Conservation (phyloP, 2,888 invertebrate genomes). For the Tipula confusa region DNA sequence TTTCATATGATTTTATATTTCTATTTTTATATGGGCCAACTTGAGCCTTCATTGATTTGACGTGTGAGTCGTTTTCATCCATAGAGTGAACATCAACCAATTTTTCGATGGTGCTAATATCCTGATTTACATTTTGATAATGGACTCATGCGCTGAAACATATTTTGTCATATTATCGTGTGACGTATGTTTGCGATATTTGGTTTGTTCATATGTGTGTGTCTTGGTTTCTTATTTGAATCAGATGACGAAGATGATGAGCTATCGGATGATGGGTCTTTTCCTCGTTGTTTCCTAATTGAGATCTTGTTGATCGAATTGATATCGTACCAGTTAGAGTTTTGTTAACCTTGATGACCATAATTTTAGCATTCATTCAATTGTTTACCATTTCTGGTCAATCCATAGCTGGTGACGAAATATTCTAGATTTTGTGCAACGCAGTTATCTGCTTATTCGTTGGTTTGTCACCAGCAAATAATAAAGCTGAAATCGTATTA, state of each 20-base stretch:
- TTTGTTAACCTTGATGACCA: constrained; percentile 46
- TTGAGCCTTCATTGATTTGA: constrained; percentile 41
- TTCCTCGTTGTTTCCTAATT: constrained; percentile 27
- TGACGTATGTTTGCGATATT: constrained; percentile 54
- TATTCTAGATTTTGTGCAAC: constrained; percentile 48
- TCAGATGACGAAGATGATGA: not conserved
- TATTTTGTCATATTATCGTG: constrained; percentile 53
- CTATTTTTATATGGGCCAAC: constrained; percentile 52
- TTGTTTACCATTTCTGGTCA: constrained; percentile 42
- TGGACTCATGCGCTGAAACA: constrained; percentile 59
- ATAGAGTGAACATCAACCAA: constrained; percentile 52
- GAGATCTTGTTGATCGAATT: constrained; percentile 34
- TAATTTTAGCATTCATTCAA: constrained; percentile 43
- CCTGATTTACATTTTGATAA: constrained; percentile 55
- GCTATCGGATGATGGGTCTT: not conserved
- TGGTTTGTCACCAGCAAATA: constrained; percentile 33
- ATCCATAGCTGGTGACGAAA: not conserved
- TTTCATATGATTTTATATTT: constrained; percentile 52
- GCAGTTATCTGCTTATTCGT: constrained; percentile 52
- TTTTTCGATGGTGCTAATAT: constrained; percentile 52
- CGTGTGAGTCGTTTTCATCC: constrained; percentile 37
- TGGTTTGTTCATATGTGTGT: constrained; percentile 39
- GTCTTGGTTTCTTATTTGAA: not conserved
- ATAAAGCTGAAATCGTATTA: constrained; percentile 31
- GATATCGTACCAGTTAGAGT: constrained; percentile 38